These are phyloP conservation scores for Neosilurus mollespiculum DNA, from an alignment of 2,797 vertebrate genomes.

Conservation along the genomic window DNA sequence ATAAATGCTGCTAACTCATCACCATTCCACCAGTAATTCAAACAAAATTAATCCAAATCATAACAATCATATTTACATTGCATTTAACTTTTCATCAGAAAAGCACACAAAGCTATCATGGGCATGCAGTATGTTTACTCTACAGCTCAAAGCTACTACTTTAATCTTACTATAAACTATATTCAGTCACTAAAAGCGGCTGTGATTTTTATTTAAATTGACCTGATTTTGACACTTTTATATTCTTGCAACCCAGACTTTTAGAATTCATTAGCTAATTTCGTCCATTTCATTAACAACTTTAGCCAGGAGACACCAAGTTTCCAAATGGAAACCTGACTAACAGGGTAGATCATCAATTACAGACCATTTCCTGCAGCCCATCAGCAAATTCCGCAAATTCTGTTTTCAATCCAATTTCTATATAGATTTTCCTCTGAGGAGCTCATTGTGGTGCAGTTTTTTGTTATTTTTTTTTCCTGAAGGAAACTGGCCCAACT, in stretches of 20 bases:
- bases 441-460: neutral
- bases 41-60: neutral
- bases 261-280: neutral
- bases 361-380: neutral
- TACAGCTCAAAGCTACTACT: neutral
- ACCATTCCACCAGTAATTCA: neutral
- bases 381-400: neutral
- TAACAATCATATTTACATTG: neutral
- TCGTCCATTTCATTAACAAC: neutral
- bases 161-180: neutral
- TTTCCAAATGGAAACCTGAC: neutral
- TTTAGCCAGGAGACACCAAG: neutral
- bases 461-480: neutral
- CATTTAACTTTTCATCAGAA: neutral
- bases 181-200: neutral
- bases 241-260: neutral
- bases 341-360: neutral
- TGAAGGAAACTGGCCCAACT: neutral
- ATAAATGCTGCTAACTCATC: neutral
- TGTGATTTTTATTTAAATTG: neutral
- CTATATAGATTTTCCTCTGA: neutral
- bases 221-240: neutral
- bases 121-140: neutral
- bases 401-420: neutral
- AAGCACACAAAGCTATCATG: neutral